Evolutionary conservation across 2,797 vertebrate genomes (phyloP), one percentile per base, ranked within the genome.

Genomic region (Oreochromis grahami): DNA sequence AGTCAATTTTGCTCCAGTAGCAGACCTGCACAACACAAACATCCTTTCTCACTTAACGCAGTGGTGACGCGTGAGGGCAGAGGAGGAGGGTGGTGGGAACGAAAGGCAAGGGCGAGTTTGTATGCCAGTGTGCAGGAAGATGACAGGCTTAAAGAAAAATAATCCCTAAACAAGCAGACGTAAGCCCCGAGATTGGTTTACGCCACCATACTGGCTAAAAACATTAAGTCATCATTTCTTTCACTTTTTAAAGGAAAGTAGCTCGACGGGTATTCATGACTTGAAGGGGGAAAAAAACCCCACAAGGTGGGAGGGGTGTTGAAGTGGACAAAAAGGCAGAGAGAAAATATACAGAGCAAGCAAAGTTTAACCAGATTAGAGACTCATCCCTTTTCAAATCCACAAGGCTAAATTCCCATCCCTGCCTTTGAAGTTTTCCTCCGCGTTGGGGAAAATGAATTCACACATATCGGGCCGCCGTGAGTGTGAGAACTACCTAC

Each of bases 351-450:
- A 95, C 90, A 78, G 93, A 89, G 93, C 95, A 94, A 94, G 95
- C 94, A 91, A 94, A 96, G 94, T 96, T 96, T 92, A 95, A 95
- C 93, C 89, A 95, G 94, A 96, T 96, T 96, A 96, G 84, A 90
- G 93, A 92, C 89, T 95, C 95, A 95, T 95, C 91, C 60, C 93
- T 94, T 92, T 95, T 95, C 86, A 94, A 95, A 96, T 94, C 93
- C 94, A 90, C 91, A 87, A 83, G 81, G 92, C 92, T 82, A 86
- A 94, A 88, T 92, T 92, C 77, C 76, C 77, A 60, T 90, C 79
- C 77, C 43, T 74, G 86, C 84, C 94, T 96, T 95, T 95, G 95
- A 95, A 95, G 95, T 95, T 89, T 90, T 89, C 80, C 81, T 86
- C 89, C 86, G 82, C 52, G 80, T 68, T 63, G 34, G 84, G 89